Conservation (phyloP, 2,797 vertebrate genomes). For the Esox masquinongy region DNA sequence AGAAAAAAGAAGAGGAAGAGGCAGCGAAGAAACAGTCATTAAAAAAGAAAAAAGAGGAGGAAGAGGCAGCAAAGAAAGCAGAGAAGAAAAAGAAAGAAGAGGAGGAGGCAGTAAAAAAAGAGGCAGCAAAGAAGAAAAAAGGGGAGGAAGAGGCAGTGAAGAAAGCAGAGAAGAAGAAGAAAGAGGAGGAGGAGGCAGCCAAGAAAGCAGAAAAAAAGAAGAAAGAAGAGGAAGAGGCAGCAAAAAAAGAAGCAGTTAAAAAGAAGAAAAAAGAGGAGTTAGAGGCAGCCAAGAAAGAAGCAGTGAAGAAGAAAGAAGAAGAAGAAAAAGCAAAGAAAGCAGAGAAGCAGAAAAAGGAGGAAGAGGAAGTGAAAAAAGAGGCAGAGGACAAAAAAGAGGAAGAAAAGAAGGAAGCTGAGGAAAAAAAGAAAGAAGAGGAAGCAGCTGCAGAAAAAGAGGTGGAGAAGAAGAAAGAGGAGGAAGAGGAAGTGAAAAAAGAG, state of each 20-base stretch:
- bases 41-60: conserved; percentile 46
- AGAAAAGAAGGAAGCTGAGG: conserved; percentile 40
- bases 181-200: conserved; percentile 36
- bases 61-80: conserved; percentile 20
- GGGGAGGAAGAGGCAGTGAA: conserved; percentile 24
- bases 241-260: background rate
- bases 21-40: conserved; percentile 55
- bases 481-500: conserved; percentile 1
- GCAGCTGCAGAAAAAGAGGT: conserved; percentile 48
- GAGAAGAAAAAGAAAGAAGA: background rate
- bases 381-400: background rate
- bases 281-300: conserved; percentile 16
- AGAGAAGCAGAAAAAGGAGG: conserved; percentile 30
- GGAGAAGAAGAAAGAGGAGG: conserved; percentile 43
- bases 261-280: conserved; percentile 47
- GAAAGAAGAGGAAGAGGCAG: conserved; percentile 37
- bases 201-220: conserved; percentile 30
- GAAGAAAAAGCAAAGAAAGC: conserved; percentile 34
- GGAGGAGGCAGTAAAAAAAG: conserved; percentile 10
- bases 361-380: conserved; percentile 19
- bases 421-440: conserved; percentile 27
- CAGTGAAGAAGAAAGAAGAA: conserved; percentile 18
- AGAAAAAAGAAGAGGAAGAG: conserved; percentile 56
- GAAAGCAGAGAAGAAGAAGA: conserved; percentile 31
- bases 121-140: conserved; percentile 21